Evolutionary conservation across 2,113 vertebrate genomes (phyloP), one percentile per base, ranked within the genome.

Genomic region (Petaurus breviceps): DNA sequence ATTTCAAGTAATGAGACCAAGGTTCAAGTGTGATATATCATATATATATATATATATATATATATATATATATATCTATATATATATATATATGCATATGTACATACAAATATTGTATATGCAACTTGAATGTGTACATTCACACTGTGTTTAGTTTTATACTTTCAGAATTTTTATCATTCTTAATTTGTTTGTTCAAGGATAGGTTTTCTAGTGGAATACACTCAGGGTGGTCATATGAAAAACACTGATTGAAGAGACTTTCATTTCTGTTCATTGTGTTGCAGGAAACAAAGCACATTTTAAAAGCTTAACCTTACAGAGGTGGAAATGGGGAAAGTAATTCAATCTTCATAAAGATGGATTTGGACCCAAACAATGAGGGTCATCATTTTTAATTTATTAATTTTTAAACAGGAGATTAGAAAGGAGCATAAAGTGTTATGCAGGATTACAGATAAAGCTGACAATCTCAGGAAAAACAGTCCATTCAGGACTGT

Each of bases 1-100:
- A 97, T 97, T 97, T 96, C 91, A 94, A 97, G 89, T 46, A 95
- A 97, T 37, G 53, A 91, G 54, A 61, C 37, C 51, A 95, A 31
- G 3, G 2, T 3, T 28, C 28, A 61, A 10, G 11, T 61, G 28
- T 28, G 57, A 68, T 68, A 3, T 16, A 37, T 68, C 12, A 37
- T n/a, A 49, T n/a, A 28, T 68, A 68, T 0, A 68, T 68, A 31
- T 37, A 2, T 22, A 53, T 53, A 24, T 24, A 4, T 4, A 53
- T 53, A 53, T 24, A 3, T 53, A 22, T 22, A 53, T 57, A 2
- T 68, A 3, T 16, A 37, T 68, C 12, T 3, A 57, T 2, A 57
- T 2, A 57, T 28, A 28, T 2, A 57, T 4, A 55, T 22, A 53
- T 53, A 24, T 24, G 22, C 22, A 53, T 53, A 53, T 24, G 19